phyloP scores from a whole-genome alignment of 2,888 invertebrate genomes.

The Sesia apiformis region DNA sequence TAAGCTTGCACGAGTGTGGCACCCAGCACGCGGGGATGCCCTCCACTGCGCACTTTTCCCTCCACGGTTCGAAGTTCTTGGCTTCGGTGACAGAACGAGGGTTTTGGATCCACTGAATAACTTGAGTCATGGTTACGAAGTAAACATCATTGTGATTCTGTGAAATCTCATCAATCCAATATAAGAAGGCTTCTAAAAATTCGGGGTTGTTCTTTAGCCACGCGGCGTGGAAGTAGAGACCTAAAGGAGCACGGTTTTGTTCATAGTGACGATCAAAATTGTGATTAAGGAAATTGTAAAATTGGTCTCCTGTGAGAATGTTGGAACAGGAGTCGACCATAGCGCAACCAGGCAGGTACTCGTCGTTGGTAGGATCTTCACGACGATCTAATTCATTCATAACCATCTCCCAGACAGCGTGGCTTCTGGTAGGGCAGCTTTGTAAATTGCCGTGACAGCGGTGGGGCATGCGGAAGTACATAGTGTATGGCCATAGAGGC shows the following conservation, averaged over 20 bases:
- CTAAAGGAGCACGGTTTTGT: slow-evolving; percentile 90
- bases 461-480: slow-evolving; percentile 98
- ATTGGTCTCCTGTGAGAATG: slow-evolving; percentile 92
- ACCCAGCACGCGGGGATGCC: slow-evolving; percentile 89
- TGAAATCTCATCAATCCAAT: slow-evolving; percentile 93
- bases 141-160: slow-evolving; percentile 92
- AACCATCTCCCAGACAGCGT: slow-evolving; percentile 97
- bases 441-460: slow-evolving; percentile 94
- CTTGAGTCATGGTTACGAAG: slow-evolving; percentile 97
- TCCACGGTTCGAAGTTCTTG: slow-evolving; percentile 95
- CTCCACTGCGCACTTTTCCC: slow-evolving; percentile 93
- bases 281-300: slow-evolving; percentile 94
- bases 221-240: slow-evolving; percentile 94
- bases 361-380: slow-evolving; percentile 92
- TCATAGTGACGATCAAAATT: slow-evolving; percentile 95
- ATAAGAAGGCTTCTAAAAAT: slow-evolving; percentile 92
- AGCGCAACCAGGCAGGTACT: slow-evolving; percentile 91
- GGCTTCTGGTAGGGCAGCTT: slow-evolving; percentile 92
- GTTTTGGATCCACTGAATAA: slow-evolving; percentile 96
- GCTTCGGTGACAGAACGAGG: slow-evolving; percentile 88
- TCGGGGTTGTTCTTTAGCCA: slow-evolving; percentile 96
- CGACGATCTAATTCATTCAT: slow-evolving; percentile 95
- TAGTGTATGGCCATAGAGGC: slow-evolving; percentile 98
- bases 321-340: slow-evolving; percentile 97
- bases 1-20: slow-evolving; percentile 92